Base-by-base conservation (phyloP, 2,797 vertebrate genomes). In the Melanitta fusca region DNA sequence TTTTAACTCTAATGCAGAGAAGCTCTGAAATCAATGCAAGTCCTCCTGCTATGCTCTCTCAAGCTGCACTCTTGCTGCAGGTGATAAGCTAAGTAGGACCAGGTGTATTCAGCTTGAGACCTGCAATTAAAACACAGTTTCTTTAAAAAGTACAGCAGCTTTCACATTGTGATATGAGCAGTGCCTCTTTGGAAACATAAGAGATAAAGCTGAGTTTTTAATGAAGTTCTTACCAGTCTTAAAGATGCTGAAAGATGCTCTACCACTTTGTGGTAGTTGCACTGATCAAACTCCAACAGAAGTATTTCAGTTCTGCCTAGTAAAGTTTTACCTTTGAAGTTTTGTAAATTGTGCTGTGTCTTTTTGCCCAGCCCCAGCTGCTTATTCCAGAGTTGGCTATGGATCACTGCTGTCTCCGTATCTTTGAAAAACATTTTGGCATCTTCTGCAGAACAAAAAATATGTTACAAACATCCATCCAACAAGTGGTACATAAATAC, bases 221-320 rank as follows among this genome's bases (percentile, higher is more conserved):
- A 91, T 4, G 5, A 89, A 93, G 69, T 3, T 51, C 11, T 88
- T 18, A 10, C 70, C 17, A 49, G 80, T 69, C 62, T 49, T 75
- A 91, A 93, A 72, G 80, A 45, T 79, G n/a, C 36, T 78, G 7
- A 91, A 93, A 72, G 80, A 45, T 79, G n/a, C 36, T 74, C 10
- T 61, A 49, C 71, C 21, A 60, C 24, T 68, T 38, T 30, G 8
- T 72, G 51, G 32, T 51, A 73, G 56, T 64, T 73, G 32, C 64
- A 53, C 30, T 60, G 47, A 57, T 60, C 53, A 64, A 49, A 53
- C 14, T 80, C 70, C 62, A 49, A 56, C 85, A 72, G 18, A 24
- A 79, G 15, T 45, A 19, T 0, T 0, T 57, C 68, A 88, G 72
- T 81, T 91, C 70, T 69, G 18, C 20, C 34, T 47, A 58, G 83